A percentile compares a stretch with the other conserved stretches of the same genome.
These are phyloP conservation scores for Trichechus manatus DNA, from an alignment of 2,113 vertebrate species.

Conservation along the genomic window DNA sequence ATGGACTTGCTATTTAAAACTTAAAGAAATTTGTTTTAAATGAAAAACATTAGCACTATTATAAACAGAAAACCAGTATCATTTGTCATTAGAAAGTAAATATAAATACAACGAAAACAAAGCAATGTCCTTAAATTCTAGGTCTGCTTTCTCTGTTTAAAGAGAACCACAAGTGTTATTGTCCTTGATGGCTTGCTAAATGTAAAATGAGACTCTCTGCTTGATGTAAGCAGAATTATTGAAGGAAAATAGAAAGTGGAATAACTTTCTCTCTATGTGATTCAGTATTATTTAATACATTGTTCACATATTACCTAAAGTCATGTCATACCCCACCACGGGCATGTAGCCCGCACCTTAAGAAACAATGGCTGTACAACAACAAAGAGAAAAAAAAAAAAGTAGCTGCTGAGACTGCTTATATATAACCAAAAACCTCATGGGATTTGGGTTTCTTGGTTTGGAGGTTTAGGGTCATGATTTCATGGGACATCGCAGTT, in stretches of 20 bases:
- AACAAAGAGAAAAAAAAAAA: too few relatives aligned
- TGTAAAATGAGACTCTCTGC: background rate
- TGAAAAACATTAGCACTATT: background rate
- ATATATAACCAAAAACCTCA: too few relatives aligned
- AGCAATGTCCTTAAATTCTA: background rate
- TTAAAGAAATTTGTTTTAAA: background rate
- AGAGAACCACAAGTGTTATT: background rate
- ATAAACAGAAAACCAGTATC: background rate
- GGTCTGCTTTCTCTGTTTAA: background rate
- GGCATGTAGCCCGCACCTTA: background rate
- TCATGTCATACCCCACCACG: background rate
- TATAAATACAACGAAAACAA: background rate
- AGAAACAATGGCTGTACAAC: background rate
- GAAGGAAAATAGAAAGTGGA: background rate
- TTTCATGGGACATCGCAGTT: too few relatives aligned
- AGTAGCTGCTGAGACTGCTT: too few relatives aligned
- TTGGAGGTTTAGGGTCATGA: too few relatives aligned
- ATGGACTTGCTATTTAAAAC: conserved; percentile 6
- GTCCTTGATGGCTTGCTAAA: background rate
- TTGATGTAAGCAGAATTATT: background rate
- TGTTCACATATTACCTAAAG: background rate
- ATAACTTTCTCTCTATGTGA: background rate
- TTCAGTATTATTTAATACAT: background rate
- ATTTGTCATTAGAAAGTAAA: background rate
- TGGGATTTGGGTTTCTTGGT: too few relatives aligned